Percentiles rank a stretch among this genome's conserved stretches.
phyloP scores from a whole-genome alignment of 64 coral and sea anemone species.

The Dendrophyllia cribrosa region DNA sequence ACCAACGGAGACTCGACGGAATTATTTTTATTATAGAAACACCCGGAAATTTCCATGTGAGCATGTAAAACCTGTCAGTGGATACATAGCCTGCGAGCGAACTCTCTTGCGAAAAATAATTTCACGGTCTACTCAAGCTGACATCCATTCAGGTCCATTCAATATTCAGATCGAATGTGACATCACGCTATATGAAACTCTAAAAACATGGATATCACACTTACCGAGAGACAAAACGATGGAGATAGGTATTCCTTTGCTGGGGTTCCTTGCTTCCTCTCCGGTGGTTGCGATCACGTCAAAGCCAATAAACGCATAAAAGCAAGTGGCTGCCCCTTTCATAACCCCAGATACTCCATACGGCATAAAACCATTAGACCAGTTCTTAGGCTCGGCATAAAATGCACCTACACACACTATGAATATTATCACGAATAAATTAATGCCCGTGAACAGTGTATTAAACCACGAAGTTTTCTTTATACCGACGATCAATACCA shows the following conservation, averaged over 20 bases:
- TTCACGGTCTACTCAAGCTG: too few species aligned
- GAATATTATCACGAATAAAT: conserved; percentile 33
- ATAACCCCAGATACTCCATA: conserved; percentile 37
- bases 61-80: too few species aligned
- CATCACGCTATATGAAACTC: too few species aligned
- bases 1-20: too few species aligned
- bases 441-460: conserved; percentile 26
- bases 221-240: conserved; percentile 21
- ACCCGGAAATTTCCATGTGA: too few species aligned
- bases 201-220: background rate
- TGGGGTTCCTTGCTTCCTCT: conserved; percentile 43
- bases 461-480: conserved; percentile 38
- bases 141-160: too few species aligned
- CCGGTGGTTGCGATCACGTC: conserved; percentile 33
- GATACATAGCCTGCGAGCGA: too few species aligned
- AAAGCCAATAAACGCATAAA: conserved; percentile 58
- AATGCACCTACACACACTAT: conserved; percentile 6
- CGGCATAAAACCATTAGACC: conserved; percentile 7
- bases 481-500: background rate
- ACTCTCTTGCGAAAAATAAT: too few species aligned
- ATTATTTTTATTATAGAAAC: too few species aligned
- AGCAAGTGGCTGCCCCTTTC: conserved; percentile 24
- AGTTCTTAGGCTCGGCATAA: conserved; percentile 24
- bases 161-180: too few species aligned
- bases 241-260: conserved; percentile 21